phyloP scores from a whole-genome alignment of 2,888 invertebrate species.

The Galerucella calmariensis region DNA sequence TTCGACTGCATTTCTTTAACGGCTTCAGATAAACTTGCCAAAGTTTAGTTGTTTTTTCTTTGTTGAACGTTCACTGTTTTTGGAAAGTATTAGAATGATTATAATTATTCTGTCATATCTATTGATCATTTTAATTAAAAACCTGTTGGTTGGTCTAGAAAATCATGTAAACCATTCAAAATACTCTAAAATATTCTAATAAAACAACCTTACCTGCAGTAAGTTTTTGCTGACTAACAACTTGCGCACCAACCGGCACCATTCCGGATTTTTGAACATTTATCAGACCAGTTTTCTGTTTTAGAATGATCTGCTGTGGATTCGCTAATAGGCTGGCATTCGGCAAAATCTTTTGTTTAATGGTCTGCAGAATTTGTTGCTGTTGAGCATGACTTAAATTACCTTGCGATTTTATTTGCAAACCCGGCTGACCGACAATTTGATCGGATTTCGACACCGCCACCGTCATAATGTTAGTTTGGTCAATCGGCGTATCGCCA shows the following conservation, averaged over 20 bases:
- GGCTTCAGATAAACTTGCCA: too few relatives aligned
- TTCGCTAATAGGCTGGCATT: constrained; percentile 59
- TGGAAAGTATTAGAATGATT: too few relatives aligned
- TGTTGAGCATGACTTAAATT: constrained; percentile 63
- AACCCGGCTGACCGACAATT: constrained; percentile 48
- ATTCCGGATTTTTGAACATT: constrained; percentile 46
- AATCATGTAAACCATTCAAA: too few relatives aligned
- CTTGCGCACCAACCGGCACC: constrained; percentile 40
- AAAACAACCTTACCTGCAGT: constrained; percentile 34
- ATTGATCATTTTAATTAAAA: too few relatives aligned
- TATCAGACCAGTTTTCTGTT: constrained; percentile 60
- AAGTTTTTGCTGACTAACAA: constrained; percentile 43
- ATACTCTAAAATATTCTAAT: not conserved
- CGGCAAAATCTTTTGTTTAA: constrained; percentile 61
- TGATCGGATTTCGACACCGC: constrained; percentile 50
- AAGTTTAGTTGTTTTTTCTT: too few relatives aligned
- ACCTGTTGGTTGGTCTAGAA: too few relatives aligned
- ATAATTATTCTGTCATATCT: too few relatives aligned
- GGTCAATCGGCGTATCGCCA: constrained; percentile 39
- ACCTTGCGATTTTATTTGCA: constrained; percentile 57
- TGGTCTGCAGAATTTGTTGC: constrained; percentile 65
- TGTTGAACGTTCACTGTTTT: too few relatives aligned
- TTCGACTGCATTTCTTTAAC: too few relatives aligned
- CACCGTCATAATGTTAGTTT: constrained; percentile 50
- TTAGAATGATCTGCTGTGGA: constrained; percentile 66